These are phyloP conservation scores for Leguminivora glycinivorella DNA, from an alignment of 1,140 invertebrate genomes.

Conservation along the genomic window DNA sequence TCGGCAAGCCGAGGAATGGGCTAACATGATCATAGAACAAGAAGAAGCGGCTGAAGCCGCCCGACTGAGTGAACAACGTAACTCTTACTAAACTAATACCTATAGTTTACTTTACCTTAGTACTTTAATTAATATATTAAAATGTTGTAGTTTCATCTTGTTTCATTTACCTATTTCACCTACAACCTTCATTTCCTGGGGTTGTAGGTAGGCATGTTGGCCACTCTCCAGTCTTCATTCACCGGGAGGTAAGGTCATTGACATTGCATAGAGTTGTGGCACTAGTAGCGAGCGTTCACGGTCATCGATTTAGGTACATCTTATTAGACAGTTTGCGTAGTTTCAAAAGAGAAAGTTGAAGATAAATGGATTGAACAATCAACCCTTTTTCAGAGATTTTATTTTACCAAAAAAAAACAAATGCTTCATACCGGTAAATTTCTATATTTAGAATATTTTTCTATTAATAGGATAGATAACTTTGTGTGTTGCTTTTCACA, in stretches of 20 bases:
- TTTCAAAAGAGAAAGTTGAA: constrained; percentile 13
- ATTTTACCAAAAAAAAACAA: too few relatives aligned
- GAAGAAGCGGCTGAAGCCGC: constrained; percentile 50
- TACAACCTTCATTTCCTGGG: background rate
- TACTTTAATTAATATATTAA: background rate
- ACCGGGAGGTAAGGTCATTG: background rate
- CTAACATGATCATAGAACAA: constrained; percentile 57
- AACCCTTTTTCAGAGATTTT: background rate
- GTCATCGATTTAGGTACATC: constrained; percentile 15
- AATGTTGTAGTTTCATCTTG: constrained; percentile 10
- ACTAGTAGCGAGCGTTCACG: constrained; percentile 1
- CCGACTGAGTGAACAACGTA: background rate
- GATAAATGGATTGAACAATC: background rate
- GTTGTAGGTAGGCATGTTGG: background rate
- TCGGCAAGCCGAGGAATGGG: constrained; percentile 58
- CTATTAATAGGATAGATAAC: too few relatives aligned
- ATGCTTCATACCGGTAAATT: too few relatives aligned
- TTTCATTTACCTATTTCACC: background rate
- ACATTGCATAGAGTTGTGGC: background rate
- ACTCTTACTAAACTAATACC: constrained; percentile 7
- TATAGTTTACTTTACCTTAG: background rate
- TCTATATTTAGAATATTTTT: too few relatives aligned
- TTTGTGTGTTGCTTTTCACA: too few relatives aligned
- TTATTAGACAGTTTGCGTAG: constrained; percentile 5
- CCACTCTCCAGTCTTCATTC: constrained; percentile 1